Evolutionary conservation across 64 coral and sea anemone genomes (phyloP).

Genomic region (Stichodactyla mertensii): DNA sequence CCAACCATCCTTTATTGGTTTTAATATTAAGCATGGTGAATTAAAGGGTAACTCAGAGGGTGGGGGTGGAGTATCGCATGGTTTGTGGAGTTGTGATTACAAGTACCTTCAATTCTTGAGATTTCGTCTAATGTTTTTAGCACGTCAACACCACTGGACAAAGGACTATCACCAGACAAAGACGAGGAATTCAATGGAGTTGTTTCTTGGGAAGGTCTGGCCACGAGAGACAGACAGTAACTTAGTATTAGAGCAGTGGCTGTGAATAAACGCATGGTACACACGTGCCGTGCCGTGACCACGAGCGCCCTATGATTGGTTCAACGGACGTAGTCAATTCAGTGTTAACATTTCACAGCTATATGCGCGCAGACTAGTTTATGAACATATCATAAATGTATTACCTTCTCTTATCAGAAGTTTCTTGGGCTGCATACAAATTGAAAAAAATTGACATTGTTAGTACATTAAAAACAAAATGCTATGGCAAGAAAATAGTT

Average conservation of each 20-base stretch:
- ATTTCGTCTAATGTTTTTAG: background rate
- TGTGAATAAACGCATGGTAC: too few species aligned
- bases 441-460: background rate
- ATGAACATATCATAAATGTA: background rate
- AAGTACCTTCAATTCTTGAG: background rate
- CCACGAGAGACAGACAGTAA: background rate
- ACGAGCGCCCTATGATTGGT: too few species aligned
- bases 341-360: background rate
- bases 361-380: too few species aligned
- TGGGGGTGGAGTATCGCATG: background rate
- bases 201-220: background rate
- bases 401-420: conserved; percentile 3
- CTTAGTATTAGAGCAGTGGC: too few species aligned
- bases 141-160: conserved; percentile 2
- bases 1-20: too few species aligned
- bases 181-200: background rate
- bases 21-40: too few species aligned
- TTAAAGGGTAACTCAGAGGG: background rate
- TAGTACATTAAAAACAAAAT: background rate
- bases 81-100: background rate
- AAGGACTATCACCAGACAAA: background rate
- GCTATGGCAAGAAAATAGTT: background rate
- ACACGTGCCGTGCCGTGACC: too few species aligned
- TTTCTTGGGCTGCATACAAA: background rate
- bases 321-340: background rate